These are phyloP conservation scores for Hapalemur alaotrensis DNA, from an alignment of 2,797 vertebrate species.

Conservation along the genomic window DNA sequence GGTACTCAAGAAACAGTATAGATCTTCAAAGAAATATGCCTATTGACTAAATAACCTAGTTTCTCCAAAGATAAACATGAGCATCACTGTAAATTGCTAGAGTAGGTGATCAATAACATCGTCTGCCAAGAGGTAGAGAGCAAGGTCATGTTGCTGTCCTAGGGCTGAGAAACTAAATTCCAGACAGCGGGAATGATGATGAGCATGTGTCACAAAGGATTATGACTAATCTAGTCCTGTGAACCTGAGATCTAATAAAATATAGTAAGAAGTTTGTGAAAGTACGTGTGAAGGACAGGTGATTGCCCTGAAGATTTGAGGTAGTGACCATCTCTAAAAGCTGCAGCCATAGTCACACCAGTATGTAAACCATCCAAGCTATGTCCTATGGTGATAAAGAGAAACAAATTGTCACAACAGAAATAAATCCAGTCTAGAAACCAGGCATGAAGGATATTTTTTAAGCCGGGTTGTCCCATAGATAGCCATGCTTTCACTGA, in stretches of 20 bases:
- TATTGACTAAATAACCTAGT: neutral
- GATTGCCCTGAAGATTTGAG: neutral
- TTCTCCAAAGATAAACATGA: neutral
- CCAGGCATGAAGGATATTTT: neutral
- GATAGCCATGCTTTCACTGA: neutral
- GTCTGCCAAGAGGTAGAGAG: neutral
- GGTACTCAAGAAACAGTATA: neutral
- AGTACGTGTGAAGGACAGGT: neutral
- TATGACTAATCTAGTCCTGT: neutral
- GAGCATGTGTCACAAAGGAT: neutral
- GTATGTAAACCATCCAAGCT: neutral
- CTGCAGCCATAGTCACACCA: neutral
- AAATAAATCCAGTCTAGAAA: neutral
- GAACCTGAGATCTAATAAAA: neutral
- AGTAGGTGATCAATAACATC: neutral
- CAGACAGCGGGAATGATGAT: neutral
- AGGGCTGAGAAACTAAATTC: neutral
- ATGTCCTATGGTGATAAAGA: neutral
- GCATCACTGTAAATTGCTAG: neutral
- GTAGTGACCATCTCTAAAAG: neutral
- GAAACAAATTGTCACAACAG: neutral
- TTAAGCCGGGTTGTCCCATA: neutral
- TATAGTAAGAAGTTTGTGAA: neutral
- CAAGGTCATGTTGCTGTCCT: neutral
- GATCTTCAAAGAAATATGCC: conserved; percentile 1